Percentiles rank a stretch among this genome's conserved stretches.
phyloP scores from a whole-genome alignment of 2,113 vertebrate genomes.

The Emydocephalus ijimae region DNA sequence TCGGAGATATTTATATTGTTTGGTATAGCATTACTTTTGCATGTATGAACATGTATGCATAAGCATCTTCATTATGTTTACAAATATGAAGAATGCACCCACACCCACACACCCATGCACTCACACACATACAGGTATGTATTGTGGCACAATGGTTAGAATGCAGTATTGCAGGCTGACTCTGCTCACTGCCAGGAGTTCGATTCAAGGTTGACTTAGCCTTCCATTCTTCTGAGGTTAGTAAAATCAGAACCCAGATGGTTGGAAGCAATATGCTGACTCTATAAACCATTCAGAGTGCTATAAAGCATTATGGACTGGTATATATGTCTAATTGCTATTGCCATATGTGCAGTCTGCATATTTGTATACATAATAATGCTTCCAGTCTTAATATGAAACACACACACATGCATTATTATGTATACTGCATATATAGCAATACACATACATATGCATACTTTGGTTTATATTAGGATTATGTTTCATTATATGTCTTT shows the following conservation, averaged over 20 bases:
- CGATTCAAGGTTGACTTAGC: neutral
- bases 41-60: neutral
- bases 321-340: no score
- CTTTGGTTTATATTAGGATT: neutral
- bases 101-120: no score
- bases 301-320: no score
- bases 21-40: neutral
- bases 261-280: neutral
- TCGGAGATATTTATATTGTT: neutral
- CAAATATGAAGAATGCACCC: neutral
- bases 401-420: no score
- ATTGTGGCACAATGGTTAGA: no score
- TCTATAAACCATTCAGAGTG: neutral
- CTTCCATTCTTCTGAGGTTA: neutral
- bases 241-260: neutral
- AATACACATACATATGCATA: neutral
- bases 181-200: neutral
- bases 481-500: neutral
- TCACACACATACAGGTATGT: neutral
- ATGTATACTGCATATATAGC: no score
- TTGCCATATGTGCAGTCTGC: no score
- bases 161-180: neutral
- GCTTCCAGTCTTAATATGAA: no score
- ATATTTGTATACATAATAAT: no score
- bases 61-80: constrained; percentile 4